Percentiles rank a stretch among this genome's conserved stretches.
These are phyloP conservation scores for Rhysida immarginata DNA, from an alignment of 1,140 invertebrate genomes.

Conservation along the genomic window DNA sequence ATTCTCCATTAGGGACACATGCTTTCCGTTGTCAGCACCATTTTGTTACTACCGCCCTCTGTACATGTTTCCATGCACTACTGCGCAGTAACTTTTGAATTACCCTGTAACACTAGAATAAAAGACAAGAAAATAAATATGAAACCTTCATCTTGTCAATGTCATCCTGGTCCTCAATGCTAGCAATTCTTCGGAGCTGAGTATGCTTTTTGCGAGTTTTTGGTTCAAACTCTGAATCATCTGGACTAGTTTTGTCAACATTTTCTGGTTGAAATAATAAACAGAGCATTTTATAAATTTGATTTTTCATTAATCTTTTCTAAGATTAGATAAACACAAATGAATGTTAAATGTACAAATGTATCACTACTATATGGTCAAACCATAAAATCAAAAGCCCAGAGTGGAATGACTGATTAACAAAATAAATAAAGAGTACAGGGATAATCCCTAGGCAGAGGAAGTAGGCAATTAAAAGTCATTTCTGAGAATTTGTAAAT, in stretches of 20 bases:
- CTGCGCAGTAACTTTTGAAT: too few relatives aligned
- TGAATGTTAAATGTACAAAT: neutral
- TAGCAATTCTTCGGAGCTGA: constrained; percentile 75
- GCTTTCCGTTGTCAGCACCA: neutral
- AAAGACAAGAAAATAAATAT: neutral
- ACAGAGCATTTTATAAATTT: neutral
- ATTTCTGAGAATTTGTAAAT: too few relatives aligned
- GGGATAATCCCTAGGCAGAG: too few relatives aligned
- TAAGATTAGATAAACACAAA: neutral
- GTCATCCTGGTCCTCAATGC: constrained; percentile 71
- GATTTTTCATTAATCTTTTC: neutral
- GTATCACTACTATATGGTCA: neutral
- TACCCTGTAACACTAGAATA: neutral
- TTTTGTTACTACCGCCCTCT: too few relatives aligned
- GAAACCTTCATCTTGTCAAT: constrained; percentile 92
- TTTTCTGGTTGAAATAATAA: too few relatives aligned
- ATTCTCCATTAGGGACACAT: too few relatives aligned
- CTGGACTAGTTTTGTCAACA: constrained; percentile 1
- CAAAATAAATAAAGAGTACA: too few relatives aligned
- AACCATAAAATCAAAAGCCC: too few relatives aligned
- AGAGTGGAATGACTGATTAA: too few relatives aligned
- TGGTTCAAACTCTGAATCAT: constrained; percentile 27
- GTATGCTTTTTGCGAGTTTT: constrained; percentile 31
- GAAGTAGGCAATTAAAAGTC: too few relatives aligned
- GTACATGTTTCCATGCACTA: too few relatives aligned